phyloP scores from a whole-genome alignment of 1,140 invertebrate genomes.

The Lasioglossum albipes region DNA sequence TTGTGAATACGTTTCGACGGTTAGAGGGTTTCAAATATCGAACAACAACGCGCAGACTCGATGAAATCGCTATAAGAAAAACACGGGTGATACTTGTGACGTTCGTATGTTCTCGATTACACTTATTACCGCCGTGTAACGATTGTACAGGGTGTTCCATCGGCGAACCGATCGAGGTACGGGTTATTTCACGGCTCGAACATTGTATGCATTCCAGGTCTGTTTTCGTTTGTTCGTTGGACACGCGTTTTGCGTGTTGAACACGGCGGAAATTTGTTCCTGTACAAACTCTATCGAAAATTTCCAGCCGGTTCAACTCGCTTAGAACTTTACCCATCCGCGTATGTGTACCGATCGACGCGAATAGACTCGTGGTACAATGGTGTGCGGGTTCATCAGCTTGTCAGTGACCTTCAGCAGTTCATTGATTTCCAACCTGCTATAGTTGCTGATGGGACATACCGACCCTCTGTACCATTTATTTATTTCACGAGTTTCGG shows the following conservation, averaged over 20 bases:
- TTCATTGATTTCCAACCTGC: neutral
- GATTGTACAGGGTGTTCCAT: neutral
- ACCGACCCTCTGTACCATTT: neutral
- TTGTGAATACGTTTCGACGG: neutral
- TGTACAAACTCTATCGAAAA: too few relatives aligned
- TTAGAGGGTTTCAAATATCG: neutral
- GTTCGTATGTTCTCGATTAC: constrained; percentile 30
- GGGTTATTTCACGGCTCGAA: too few relatives aligned
- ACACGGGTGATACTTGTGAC: constrained; percentile 13
- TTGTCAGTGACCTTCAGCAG: neutral
- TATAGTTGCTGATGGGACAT: neutral
- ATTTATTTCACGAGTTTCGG: neutral
- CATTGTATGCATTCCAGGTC: too few relatives aligned
- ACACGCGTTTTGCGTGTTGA: too few relatives aligned
- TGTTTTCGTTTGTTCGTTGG: too few relatives aligned
- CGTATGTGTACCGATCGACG: neutral
- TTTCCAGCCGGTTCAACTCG: too few relatives aligned
- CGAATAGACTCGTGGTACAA: neutral
- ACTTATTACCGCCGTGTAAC: neutral
- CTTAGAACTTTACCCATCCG: too few relatives aligned
- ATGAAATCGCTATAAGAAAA: neutral
- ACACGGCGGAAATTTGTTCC: too few relatives aligned
- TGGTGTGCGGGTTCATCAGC: neutral
- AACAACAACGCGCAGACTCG: constrained; percentile 10
- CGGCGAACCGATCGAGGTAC: neutral